Evolutionary conservation across 2,797 vertebrate genomes (phyloP).

Genomic region (Ibycter americanus): DNA sequence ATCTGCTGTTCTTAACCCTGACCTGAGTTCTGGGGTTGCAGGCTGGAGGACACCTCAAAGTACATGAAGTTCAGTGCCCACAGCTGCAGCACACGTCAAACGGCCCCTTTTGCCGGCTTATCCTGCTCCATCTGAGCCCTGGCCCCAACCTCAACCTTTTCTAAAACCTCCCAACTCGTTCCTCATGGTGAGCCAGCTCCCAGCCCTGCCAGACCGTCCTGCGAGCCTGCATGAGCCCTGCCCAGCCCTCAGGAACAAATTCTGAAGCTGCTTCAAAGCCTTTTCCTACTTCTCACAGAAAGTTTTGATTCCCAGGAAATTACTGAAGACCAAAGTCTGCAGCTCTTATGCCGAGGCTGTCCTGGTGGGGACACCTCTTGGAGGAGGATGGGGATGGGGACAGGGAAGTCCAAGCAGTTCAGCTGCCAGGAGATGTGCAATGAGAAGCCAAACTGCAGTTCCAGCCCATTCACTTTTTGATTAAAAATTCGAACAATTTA

Average conservation of each 20-base stretch:
- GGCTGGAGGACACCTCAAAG: neutral
- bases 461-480: neutral
- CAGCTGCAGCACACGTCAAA: neutral
- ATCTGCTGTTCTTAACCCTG: neutral
- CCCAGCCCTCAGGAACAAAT: neutral
- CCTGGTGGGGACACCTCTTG: neutral
- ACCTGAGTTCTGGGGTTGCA: neutral
- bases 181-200: neutral
- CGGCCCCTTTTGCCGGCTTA: neutral
- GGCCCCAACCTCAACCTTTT: neutral
- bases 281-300: neutral
- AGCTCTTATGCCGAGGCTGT: neutral
- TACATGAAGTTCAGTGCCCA: neutral
- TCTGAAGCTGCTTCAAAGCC: neutral
- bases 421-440: neutral
- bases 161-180: neutral
- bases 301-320: neutral
- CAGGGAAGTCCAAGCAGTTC: neutral
- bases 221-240: neutral
- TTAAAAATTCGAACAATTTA: neutral
- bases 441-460: neutral
- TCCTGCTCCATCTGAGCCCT: neutral
- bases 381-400: neutral
- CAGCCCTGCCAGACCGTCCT: neutral
- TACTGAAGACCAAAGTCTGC: neutral